These are phyloP conservation scores for Hoplias malabaricus DNA, from an alignment of 2,113 vertebrate genomes.

Conservation along the genomic window DNA sequence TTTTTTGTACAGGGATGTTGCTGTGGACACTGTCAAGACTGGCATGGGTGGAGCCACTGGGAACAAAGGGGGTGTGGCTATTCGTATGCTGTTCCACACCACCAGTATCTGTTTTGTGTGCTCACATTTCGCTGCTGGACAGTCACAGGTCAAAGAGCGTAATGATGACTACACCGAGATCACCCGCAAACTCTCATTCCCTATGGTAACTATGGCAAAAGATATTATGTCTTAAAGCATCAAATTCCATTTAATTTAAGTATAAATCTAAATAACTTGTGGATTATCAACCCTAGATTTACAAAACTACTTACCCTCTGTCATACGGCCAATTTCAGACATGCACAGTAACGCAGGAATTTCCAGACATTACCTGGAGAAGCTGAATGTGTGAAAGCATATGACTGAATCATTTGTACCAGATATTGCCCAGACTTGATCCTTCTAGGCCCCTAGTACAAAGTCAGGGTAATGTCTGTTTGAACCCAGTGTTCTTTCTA, in stretches of 20 bases:
- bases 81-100: constrained; percentile 94
- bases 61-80: constrained; percentile 96
- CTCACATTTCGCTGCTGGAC: constrained; percentile 96
- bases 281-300: neutral
- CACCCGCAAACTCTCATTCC: constrained; percentile 89
- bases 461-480: too few species aligned
- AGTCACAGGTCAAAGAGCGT: constrained; percentile 96
- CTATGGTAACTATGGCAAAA: constrained; percentile 80
- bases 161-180: constrained; percentile 97
- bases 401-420: too few species aligned
- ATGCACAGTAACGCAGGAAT: too few species aligned
- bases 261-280: neutral
- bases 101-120: constrained; percentile 98
- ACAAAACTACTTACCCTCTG: too few species aligned
- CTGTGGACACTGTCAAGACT: constrained; percentile 96
- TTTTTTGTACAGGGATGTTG: constrained; percentile 84
- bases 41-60: constrained; percentile 99
- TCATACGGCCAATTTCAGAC: too few species aligned
- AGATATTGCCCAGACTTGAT: too few species aligned
- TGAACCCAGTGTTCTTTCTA: too few species aligned
- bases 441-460: too few species aligned
- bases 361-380: too few species aligned
- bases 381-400: too few species aligned
- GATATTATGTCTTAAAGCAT: neutral
- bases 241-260: neutral